A percentile compares a stretch with the other conserved stretches of the same genome.
Conservation (phyloP, 2,797 vertebrate species). For the Phoeniculus purpureus region DNA sequence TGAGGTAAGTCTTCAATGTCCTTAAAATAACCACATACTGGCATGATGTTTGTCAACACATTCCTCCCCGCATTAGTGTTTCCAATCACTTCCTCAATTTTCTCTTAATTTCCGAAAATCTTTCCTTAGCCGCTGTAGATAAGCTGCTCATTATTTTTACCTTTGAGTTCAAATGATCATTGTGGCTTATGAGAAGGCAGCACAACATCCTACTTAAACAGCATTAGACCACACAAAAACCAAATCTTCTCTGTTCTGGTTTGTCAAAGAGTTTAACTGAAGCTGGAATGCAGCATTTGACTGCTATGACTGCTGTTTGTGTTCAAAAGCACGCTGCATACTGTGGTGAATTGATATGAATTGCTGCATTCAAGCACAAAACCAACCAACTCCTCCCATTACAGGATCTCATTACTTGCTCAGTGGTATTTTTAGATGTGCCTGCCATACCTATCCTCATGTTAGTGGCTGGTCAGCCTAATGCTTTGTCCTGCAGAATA, state of each 20-base stretch:
- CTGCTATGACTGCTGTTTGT: neutral
- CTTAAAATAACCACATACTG: neutral
- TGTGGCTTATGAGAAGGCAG: slow-evolving; percentile 4
- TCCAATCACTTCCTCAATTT: neutral
- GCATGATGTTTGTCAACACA: neutral
- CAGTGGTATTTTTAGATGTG: neutral
- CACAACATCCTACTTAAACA: slow-evolving; percentile 20
- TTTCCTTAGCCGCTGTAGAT: neutral
- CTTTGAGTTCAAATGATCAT: neutral
- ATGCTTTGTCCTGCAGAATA: neutral
- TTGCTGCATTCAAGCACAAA: neutral
- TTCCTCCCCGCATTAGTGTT: neutral
- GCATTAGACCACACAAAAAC: slow-evolving; percentile 29
- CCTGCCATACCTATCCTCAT: neutral
- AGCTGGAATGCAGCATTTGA: neutral
- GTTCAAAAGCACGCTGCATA: neutral
- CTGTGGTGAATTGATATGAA: neutral
- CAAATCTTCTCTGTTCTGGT: slow-evolving; percentile 8
- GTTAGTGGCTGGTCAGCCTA: neutral
- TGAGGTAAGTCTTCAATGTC: neutral
- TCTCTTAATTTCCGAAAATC: neutral
- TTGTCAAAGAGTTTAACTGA: neutral
- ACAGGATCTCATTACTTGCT: neutral
- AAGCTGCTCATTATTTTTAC: slow-evolving; percentile 2
- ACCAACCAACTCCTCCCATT: neutral